phyloP scores from a whole-genome alignment of 2,888 invertebrate species.

The Epirrita christyi region DNA sequence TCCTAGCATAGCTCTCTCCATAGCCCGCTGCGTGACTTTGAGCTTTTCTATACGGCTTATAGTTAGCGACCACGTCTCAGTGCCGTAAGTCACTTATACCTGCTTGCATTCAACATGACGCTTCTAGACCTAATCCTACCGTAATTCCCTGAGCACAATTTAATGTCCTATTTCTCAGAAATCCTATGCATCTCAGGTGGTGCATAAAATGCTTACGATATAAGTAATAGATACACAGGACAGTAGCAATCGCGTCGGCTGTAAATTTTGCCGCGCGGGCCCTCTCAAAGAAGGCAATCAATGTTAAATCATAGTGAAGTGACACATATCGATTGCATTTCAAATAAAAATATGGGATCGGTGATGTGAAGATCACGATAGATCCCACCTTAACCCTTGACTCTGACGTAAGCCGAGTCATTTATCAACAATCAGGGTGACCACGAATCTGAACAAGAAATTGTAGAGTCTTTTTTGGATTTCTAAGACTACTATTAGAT shows the following conservation, averaged over 20 bases:
- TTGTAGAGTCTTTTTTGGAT: conserved; percentile 7
- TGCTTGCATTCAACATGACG: conserved; percentile 39
- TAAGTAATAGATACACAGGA: conserved; percentile 34
- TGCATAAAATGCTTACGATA: conserved; percentile 48
- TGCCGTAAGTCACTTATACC: too few relatives aligned
- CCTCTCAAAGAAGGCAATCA: conserved; percentile 73
- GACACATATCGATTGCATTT: conserved; percentile 63
- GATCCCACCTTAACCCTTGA: conserved; percentile 73
- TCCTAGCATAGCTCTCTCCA: too few relatives aligned
- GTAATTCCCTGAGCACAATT: conserved; percentile 55
- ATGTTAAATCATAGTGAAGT: conserved; percentile 74
- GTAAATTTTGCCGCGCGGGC: conserved; percentile 71
- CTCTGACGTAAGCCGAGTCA: conserved; percentile 73
- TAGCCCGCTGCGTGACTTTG: too few relatives aligned
- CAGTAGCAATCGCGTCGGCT: conserved; percentile 67
- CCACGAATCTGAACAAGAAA: conserved; percentile 51
- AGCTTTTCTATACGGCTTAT: too few relatives aligned
- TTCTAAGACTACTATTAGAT: conserved; percentile 27
- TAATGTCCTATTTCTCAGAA: conserved; percentile 60
- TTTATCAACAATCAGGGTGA: conserved; percentile 74
- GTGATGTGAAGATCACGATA: conserved; percentile 70
- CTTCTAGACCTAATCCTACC: conserved; percentile 56
- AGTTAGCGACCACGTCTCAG: too few relatives aligned
- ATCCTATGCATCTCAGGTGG: conserved; percentile 44
- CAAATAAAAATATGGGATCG: conserved; percentile 60